Evolutionary conservation across 2,113 vertebrate species (phyloP), one percentile per base, ranked within the genome.

Genomic region (Thomomys bottae): DNA sequence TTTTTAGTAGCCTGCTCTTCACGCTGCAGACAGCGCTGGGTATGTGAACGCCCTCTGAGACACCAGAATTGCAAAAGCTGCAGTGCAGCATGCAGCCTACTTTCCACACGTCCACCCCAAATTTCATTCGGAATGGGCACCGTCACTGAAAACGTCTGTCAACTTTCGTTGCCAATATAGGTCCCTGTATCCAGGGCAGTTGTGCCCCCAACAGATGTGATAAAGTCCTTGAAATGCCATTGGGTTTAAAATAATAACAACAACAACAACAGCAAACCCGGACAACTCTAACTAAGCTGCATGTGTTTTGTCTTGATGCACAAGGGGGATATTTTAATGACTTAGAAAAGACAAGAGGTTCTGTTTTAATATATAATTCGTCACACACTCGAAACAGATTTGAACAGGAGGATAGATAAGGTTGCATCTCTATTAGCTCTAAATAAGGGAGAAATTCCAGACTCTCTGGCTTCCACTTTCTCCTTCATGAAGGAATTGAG

Each of bases 1-100:
- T 91, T 96, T 95, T 92, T 32, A 95, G 87, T 88, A n/a, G n/a
- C 81, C 26, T 1, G 2, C 93, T 49, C 81, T 42, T 49, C 77
- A 38, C 1, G 92, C 94, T 68, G 54, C 26, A 57, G 76, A 95
- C 91, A 81, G 83, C 90, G 42, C 28, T 57, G 89, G 87, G 75
- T 67, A 57, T n/a, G 89, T 82, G 87, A 90, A 96, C 45, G 87
- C 71, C 67, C 17, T 15, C 64, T 49, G 88, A 96, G 95, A 91
- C 81, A 6, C 23, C 5, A 64, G 61, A 84, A 76, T 94, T 95
- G 88, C 84, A 95, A 89, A 96, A 96, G 95, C 87, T 83, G 93
- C 72, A 90, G 83, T 30, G 81, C 63, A 70, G 89, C 68, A 2
- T n/a, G 3, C 12, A 96, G 88, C 54, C 94, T 85, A 88, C 87